Evolutionary conservation across 2,113 vertebrate species (phyloP), one percentile per base, ranked within the genome.

Genomic region (Phaethornis superciliosus): DNA sequence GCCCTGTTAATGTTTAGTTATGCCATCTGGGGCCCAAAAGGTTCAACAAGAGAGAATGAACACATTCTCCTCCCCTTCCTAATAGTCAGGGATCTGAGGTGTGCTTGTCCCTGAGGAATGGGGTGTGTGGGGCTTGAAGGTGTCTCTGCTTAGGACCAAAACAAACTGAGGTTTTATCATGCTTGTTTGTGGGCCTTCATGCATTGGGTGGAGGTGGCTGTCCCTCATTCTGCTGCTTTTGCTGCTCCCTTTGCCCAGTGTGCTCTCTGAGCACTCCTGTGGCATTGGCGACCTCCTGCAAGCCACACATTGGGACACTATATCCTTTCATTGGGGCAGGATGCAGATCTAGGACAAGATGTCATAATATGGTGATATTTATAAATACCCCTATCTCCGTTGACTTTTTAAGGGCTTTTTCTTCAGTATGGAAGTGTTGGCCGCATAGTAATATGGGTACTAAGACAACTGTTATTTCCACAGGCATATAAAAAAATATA

Each of bases 21-120:
- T 23, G 40, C 42, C 8, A 2, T 28, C 7, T 0, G 0, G 7
- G n/a, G 8, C 26, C 22, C 0, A 8, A 63, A 14, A 84, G 30
- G 24, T 78, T 77, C 37, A 32, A 15, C 0, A 4, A 15, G 32
- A 70, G 67, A 67, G 54, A 82, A 59, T 3, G 7, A 92, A 44
- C 42, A 27, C 16, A 32, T n/a, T 27, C 12, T 71, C 10, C 27
- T 68, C 19, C 49, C 13, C 26, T 86, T 8, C 23, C 0, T 3
- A 63, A 68, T 4, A 74, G 32, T 37, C 7, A 9, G 35, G 32
- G 27, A 47, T 74, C 51, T 28, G 3, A 67, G 64, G 21, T 74
- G 51, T 63, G 30, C 44, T 32, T 47, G 6, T 60, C 35, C 35
- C 21, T 49, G 44, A 52, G 58, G 59, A 85, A 52, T 4, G 28